Conservation (phyloP, 1,140 invertebrate species). For the Brachionus rubens region DNA sequence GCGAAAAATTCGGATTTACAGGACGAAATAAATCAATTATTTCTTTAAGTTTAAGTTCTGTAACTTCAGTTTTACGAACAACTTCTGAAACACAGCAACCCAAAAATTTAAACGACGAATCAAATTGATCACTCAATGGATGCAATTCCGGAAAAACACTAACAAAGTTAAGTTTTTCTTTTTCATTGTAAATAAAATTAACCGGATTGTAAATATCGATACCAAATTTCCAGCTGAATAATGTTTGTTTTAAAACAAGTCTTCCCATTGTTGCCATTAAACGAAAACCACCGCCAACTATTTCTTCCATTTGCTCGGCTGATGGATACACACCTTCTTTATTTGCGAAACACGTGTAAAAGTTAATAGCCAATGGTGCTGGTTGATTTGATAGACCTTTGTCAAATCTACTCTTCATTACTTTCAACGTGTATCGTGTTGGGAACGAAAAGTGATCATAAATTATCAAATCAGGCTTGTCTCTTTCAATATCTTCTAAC, state of each 20-base stretch:
- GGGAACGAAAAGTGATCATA: background rate
- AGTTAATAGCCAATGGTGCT: background rate
- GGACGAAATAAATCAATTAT: background rate
- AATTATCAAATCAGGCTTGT: too few relatives aligned
- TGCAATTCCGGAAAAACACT: conserved; percentile 3
- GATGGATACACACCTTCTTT: too few relatives aligned
- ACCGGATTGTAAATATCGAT: background rate
- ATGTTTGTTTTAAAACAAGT: background rate
- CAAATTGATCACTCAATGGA: background rate
- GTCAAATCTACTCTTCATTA: background rate
- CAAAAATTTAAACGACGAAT: conserved; percentile 16
- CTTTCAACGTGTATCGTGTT: background rate
- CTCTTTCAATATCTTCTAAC: too few relatives aligned
- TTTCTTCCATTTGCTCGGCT: too few relatives aligned
- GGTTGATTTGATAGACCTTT: background rate
- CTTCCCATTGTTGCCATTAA: too few relatives aligned
- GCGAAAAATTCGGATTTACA: background rate
- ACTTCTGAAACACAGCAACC: conserved; percentile 17
- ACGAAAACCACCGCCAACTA: too few relatives aligned
- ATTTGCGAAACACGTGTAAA: background rate
- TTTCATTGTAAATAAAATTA: background rate
- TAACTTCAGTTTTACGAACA: background rate
- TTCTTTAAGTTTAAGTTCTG: background rate
- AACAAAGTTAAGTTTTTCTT: conserved; percentile 4
- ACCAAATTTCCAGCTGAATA: background rate